phyloP scores from a whole-genome alignment of 1,140 invertebrate species.

The Apis florea region DNA sequence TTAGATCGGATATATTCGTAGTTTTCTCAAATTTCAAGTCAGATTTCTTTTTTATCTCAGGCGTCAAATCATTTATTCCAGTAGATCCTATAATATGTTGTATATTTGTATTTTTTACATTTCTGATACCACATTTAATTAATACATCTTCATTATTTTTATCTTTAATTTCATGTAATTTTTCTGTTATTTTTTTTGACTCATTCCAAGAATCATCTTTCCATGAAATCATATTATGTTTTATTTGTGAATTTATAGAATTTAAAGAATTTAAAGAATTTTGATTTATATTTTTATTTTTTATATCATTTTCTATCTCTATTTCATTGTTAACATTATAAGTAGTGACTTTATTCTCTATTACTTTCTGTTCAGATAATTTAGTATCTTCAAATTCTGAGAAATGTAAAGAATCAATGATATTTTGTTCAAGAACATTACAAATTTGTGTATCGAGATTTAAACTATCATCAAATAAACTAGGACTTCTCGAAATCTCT shows the following conservation, averaged over 20 bases:
- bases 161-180: slow-evolving; percentile 31
- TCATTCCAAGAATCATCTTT: slow-evolving; percentile 73
- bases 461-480: slow-evolving; percentile 74
- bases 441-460: slow-evolving; percentile 74
- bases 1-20: not conserved
- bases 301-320: not conserved
- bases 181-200: slow-evolving; percentile 34
- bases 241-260: slow-evolving; percentile 1
- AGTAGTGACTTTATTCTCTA: not conserved
- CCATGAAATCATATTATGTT: slow-evolving; percentile 57
- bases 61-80: not conserved
- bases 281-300: not conserved
- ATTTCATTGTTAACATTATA: not conserved
- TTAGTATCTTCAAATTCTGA: slow-evolving; percentile 63
- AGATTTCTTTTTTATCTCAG: slow-evolving; percentile 14
- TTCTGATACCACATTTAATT: slow-evolving; percentile 26
- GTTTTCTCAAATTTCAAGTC: slow-evolving; percentile 2
- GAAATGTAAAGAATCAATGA: slow-evolving; percentile 64
- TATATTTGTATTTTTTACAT: slow-evolving; percentile 35
- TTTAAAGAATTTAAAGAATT: not conserved
- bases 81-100: slow-evolving; percentile 2
- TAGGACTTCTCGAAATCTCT: slow-evolving; percentile 66
- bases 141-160: slow-evolving; percentile 25
- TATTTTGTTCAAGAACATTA: slow-evolving; percentile 75
- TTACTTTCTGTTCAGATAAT: slow-evolving; percentile 16